phyloP scores from a whole-genome alignment of 2,888 invertebrate genomes.

The Dysmachus trigonus region DNA sequence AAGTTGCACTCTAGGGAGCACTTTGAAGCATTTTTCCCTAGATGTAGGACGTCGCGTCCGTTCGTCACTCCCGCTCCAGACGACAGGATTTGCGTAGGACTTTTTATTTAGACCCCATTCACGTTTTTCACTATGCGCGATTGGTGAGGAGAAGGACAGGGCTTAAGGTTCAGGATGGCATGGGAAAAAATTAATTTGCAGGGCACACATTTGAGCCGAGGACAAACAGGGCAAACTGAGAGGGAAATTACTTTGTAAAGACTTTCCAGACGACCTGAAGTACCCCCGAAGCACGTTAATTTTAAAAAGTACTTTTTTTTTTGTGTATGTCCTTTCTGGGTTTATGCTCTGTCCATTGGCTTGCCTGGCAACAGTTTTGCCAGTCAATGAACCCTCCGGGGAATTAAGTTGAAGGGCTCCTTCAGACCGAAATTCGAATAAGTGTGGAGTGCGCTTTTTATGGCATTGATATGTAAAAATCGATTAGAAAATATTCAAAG shows the following conservation, averaged over 20 bases:
- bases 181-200: conserved; percentile 15
- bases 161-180: neutral
- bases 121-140: neutral
- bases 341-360: neutral
- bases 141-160: neutral
- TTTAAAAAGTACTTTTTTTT: neutral
- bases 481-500: neutral
- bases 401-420: neutral
- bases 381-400: neutral
- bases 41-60: neutral
- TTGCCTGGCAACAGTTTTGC: neutral
- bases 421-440: neutral
- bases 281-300: neutral
- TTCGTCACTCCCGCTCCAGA: neutral
- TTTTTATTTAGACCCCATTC: neutral
- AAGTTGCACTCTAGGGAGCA: conserved; percentile 3
- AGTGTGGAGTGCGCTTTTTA: neutral
- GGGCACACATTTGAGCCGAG: neutral
- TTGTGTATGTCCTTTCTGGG: neutral
- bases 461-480: neutral
- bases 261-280: neutral
- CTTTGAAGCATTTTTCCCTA: neutral
- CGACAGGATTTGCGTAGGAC: neutral
- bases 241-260: neutral
- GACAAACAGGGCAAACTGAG: neutral